Evolutionary conservation across 2,113 vertebrate species (phyloP).

Genomic region (Aspidoscelis tigris): DNA sequence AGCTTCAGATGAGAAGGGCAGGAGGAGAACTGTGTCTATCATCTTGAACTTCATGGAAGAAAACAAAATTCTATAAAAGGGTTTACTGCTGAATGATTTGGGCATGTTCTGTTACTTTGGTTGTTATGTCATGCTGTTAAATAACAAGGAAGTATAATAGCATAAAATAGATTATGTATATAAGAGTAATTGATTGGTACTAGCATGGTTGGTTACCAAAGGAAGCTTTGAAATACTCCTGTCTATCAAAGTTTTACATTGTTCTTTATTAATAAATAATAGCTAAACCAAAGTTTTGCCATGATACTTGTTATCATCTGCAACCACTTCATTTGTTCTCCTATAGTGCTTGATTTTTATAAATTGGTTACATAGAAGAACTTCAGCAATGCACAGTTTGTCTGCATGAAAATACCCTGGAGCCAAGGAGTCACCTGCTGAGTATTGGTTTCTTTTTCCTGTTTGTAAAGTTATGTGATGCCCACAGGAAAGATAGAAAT

Average conservation of each 20-base stretch:
- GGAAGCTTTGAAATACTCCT: not conserved
- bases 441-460: not conserved
- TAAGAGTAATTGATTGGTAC: not conserved
- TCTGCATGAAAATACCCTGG: not conserved
- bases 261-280: not conserved
- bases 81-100: no score
- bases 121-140: no score
- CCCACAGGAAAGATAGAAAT: not conserved
- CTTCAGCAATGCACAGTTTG: not conserved
- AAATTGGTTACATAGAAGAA: not conserved
- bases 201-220: not conserved
- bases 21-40: no score
- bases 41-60: no score
- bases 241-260: not conserved
- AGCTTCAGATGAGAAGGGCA: no score
- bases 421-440: not conserved
- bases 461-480: no score
- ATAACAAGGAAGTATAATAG: not conserved
- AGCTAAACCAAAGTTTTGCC: not conserved
- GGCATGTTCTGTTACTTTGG: no score
- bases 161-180: not conserved
- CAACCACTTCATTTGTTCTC: not conserved
- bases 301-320: not conserved
- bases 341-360: conserved; percentile 13
- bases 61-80: no score